Percentiles rank a stretch among this genome's conserved stretches.
Evolutionary conservation across 2,888 invertebrate genomes (phyloP).

Genomic region (Trichacis sp.): DNA sequence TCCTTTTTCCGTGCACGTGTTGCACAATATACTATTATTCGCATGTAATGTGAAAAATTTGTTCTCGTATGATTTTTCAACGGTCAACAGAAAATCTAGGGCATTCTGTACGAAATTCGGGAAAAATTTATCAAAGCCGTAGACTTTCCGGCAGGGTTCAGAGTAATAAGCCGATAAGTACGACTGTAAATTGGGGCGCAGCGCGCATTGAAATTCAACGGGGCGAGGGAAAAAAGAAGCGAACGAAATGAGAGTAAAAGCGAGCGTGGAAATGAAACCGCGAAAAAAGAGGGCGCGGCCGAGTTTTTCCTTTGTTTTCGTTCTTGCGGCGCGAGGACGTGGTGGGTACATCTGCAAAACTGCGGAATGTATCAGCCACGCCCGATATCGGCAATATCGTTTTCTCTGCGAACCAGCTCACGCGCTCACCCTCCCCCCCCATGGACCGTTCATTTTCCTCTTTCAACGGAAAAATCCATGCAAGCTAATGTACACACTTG

Average conservation of each 20-base stretch:
- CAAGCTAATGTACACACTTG: slow-evolving; percentile 7
- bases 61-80: no score
- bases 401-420: slow-evolving; percentile 3
- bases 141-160: no score
- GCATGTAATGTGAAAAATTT: no score
- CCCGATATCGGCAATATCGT: slow-evolving; percentile 11
- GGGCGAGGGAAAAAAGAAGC: no score
- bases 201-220: background rate
- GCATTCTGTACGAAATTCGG: no score
- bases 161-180: no score
- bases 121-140: no score
- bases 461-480: no score
- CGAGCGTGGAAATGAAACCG: slow-evolving; percentile 10
- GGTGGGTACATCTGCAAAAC: slow-evolving; percentile 6
- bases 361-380: slow-evolving; percentile 11
- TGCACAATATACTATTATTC: no score
- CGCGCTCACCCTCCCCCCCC: background rate
- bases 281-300: slow-evolving; percentile 9
- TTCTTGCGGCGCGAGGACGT: slow-evolving; percentile 10
- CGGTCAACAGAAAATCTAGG: no score
- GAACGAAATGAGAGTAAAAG: slow-evolving; percentile 3
- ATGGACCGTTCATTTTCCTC: background rate
- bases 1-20: no score
- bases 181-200: no score
- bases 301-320: slow-evolving; percentile 5